Evolutionary conservation across 2,113 vertebrate genomes (phyloP), one percentile per base, ranked within the genome.

Genomic region (Jaculus jaculus): DNA sequence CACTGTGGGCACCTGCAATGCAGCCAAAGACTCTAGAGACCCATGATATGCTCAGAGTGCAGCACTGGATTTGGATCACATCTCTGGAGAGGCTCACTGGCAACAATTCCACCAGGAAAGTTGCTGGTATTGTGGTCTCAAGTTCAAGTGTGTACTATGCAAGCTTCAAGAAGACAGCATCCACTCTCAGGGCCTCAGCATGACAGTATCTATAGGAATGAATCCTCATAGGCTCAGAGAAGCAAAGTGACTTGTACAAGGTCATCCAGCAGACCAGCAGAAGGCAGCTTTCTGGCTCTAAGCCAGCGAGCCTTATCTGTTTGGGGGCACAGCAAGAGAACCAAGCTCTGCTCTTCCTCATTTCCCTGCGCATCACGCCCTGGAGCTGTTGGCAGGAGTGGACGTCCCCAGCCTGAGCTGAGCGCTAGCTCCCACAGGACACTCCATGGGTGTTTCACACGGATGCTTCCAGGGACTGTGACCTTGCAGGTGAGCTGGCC

Each of bases 401-500:
- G 20, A 42, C 32, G 39, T 72, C 28, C 3, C 58, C 26, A 39
- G 28, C 37, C 32, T 30, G 30, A 26, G 61, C 39, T 34, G n/a
- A 73, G 65, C 77, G 34, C 1, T 3, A 34, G 20, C 11, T 47
- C 24, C 69, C 37, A 68, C 32, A 47, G 13, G 23, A 30, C 17
- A 24, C 32, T 77, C 32, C 9, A 21, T 11, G 3, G 28, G 20
- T 34, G 18, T 63, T 39, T 11, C 21, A 16, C 23, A 17, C 0
- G 13, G 77, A 37, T 0, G 17, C 7, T 28, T 6, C 0, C 0
- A 3, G 17, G 7, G 34, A 10, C 47, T 2, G 0, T 2, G 21
- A 2, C 18, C 20, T 1, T 8, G 65, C 84, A 34, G 26, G 16
- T 30, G 21, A 61, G 65, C 65, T 15, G 68, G 63, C 58, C 58